Percentiles rank a stretch among this genome's conserved stretches.
Conservation (phyloP, 2,797 vertebrate genomes). For the Schizopygopsis pylzovi region DNA sequence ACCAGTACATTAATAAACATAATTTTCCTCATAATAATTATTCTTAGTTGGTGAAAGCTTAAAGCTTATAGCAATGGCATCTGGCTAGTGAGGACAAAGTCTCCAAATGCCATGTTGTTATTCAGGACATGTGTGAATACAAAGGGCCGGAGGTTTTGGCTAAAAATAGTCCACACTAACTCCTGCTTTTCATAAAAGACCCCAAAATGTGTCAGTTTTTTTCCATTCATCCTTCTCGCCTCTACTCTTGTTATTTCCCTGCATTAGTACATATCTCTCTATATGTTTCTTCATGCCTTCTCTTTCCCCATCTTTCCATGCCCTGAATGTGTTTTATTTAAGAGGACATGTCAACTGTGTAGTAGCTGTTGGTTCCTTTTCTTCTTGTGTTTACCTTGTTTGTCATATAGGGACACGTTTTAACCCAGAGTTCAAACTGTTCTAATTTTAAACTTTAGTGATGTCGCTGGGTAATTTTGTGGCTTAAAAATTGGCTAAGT, state of each 20-base stretch:
- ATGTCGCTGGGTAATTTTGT: too few relatives aligned
- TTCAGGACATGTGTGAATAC: constrained; percentile 37
- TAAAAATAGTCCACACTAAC: constrained; percentile 47
- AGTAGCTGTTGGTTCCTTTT: constrained; percentile 13
- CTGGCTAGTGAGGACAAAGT: constrained; percentile 16
- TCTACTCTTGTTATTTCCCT: constrained; percentile 17
- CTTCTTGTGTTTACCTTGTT: neutral
- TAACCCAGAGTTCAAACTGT: neutral
- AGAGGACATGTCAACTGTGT: neutral
- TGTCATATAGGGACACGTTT: constrained; percentile 1
- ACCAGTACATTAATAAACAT: constrained; percentile 18
- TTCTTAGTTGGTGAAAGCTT: constrained; percentile 12
- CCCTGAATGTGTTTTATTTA: constrained; percentile 20
- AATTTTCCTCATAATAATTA: neutral
- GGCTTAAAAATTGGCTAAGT: neutral
- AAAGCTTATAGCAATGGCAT: constrained; percentile 17
- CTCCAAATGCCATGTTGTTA: constrained; percentile 43
- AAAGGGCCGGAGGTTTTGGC: constrained; percentile 23
- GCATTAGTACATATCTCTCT: neutral
- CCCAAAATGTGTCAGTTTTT: neutral
- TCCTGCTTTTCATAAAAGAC: constrained; percentile 23
- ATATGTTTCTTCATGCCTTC: constrained; percentile 3
- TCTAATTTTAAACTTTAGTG: neutral
- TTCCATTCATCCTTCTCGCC: neutral
- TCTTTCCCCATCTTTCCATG: neutral